These are phyloP conservation scores for Lepus timidus DNA, from an alignment of 2,113 vertebrate genomes.

Conservation along the genomic window DNA sequence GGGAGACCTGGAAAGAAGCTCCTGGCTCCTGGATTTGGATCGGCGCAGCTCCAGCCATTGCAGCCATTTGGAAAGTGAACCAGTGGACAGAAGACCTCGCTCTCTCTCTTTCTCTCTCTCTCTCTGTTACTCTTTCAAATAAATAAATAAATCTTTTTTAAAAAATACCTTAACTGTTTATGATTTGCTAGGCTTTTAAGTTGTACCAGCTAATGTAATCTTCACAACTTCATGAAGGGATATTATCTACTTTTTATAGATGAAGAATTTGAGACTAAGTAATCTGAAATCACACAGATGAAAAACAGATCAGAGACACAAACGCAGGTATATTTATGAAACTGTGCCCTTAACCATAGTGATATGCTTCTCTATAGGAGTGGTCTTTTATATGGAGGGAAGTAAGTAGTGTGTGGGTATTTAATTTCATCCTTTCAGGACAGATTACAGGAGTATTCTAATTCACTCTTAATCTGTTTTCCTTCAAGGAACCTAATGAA, in stretches of 20 bases:
- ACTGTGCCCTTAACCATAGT: neutral
- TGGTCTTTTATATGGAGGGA: neutral
- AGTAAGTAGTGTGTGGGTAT: neutral
- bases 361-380: neutral
- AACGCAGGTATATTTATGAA: slow-evolving; percentile 34
- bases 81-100: too few relatives aligned
- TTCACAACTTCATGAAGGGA: neutral
- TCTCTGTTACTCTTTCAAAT: too few relatives aligned
- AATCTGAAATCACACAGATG: neutral
- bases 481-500: slow-evolving; percentile 47
- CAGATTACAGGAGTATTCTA: slow-evolving; percentile 30
- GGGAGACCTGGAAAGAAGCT: too few relatives aligned
- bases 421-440: slow-evolving; percentile 47
- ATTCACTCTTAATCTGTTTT: slow-evolving; percentile 52
- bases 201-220: neutral
- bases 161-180: neutral
- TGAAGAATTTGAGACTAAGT: slow-evolving; percentile 24
- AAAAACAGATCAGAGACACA: slow-evolving; percentile 32
- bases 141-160: too few relatives aligned
- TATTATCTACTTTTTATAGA: slow-evolving; percentile 47
- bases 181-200: neutral
- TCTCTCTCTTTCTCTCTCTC: too few relatives aligned
- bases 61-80: too few relatives aligned
- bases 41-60: too few relatives aligned
- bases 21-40: too few relatives aligned